Percentiles rank a stretch among this genome's conserved stretches.
Conservation (phyloP, 2,888 invertebrate species). For the Orgyia antiqua region DNA sequence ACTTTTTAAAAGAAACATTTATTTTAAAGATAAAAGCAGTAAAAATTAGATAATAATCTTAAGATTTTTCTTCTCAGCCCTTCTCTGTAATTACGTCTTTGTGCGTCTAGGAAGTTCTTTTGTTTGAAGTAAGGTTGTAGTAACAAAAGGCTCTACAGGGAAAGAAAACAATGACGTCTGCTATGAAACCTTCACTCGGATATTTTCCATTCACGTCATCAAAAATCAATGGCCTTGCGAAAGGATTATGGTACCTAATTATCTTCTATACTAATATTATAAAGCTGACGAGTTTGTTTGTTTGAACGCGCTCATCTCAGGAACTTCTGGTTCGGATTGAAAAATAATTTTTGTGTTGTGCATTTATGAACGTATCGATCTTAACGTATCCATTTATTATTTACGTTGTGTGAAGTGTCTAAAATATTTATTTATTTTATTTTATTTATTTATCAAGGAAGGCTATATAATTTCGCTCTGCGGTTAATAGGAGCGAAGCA, state of each 20-base stretch:
- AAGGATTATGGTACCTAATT: slow-evolving; percentile 16
- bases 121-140: slow-evolving; percentile 56
- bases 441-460: too few species aligned
- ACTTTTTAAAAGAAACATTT: slow-evolving; percentile 28
- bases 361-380: too few species aligned
- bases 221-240: slow-evolving; percentile 38
- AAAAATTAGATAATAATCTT: slow-evolving; percentile 48
- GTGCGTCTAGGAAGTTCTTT: slow-evolving; percentile 55
- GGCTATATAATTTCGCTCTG: too few species aligned
- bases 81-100: slow-evolving; percentile 67
- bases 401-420: too few species aligned
- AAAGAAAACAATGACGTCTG: slow-evolving; percentile 69
- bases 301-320: too few species aligned
- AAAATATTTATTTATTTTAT: too few species aligned
- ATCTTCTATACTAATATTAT: too few species aligned
- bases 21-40: slow-evolving; percentile 21
- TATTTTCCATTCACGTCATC: slow-evolving; percentile 48
- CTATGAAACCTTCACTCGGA: slow-evolving; percentile 45
- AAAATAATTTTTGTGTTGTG: too few species aligned
- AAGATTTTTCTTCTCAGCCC: slow-evolving; percentile 43
- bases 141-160: slow-evolving; percentile 58
- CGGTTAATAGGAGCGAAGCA: too few species aligned
- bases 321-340: too few species aligned
- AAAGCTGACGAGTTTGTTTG: too few species aligned
- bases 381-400: too few species aligned